Evolutionary conservation across 1,140 invertebrate genomes (phyloP).

Genomic region (Eurosta solidaginis): DNA sequence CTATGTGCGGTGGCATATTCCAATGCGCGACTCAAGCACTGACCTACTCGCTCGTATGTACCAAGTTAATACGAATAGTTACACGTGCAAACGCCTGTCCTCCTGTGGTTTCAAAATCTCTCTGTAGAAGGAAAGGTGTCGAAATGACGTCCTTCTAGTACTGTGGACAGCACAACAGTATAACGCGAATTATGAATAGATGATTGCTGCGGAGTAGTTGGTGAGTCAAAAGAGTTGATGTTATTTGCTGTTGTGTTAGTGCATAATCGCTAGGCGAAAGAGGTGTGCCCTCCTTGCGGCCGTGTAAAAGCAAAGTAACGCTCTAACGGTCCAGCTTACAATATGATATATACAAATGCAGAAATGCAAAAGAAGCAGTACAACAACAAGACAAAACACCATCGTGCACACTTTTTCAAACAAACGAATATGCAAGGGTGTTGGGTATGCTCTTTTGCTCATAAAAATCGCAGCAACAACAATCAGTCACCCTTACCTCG

Average conservation of each 20-base stretch:
- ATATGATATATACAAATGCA: constrained; percentile 23
- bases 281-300: neutral
- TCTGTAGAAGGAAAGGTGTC: constrained; percentile 10
- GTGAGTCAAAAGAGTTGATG: neutral
- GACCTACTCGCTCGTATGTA: neutral
- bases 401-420: neutral
- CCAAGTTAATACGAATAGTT: too few relatives aligned
- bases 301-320: neutral
- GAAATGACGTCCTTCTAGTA: constrained; percentile 7
- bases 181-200: constrained; percentile 27
- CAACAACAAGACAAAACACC: neutral
- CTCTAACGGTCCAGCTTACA: neutral
- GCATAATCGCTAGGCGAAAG: neutral
- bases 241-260: neutral
- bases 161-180: neutral
- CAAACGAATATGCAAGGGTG: neutral
- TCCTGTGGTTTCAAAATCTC: neutral
- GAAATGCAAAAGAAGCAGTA: constrained; percentile 17
- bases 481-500: neutral
- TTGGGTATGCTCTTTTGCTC: neutral
- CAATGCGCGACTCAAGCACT: constrained; percentile 16
- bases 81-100: neutral
- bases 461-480: neutral
- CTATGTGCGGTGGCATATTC: constrained; percentile 8
- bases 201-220: neutral